These are phyloP conservation scores for Lasioglossum leucozonium DNA, from an alignment of 2,888 invertebrate species.

Conservation along the genomic window DNA sequence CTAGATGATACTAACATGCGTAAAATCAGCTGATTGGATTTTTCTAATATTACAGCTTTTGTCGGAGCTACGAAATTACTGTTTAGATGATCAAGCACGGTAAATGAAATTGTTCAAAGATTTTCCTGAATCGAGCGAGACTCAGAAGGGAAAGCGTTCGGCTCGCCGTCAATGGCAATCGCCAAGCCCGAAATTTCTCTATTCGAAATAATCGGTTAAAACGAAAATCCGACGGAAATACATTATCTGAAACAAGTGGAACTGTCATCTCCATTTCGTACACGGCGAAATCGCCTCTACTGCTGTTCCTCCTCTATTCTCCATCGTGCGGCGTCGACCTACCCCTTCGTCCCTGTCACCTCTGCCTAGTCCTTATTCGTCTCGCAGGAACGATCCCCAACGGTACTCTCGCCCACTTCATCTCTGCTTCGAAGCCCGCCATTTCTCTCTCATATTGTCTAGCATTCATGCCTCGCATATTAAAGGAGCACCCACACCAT, in stretches of 20 bases:
- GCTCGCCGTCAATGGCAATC: background rate
- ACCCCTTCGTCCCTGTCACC: conserved; percentile 44
- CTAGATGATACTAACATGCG: too few relatives aligned
- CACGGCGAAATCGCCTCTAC: conserved; percentile 29
- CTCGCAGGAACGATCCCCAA: conserved; percentile 61
- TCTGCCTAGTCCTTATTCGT: conserved; percentile 46
- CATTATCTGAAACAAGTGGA: conserved; percentile 50
- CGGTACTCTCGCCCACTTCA: conserved; percentile 33
- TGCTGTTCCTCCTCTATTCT: conserved; percentile 15
- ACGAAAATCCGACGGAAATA: conserved; percentile 51
- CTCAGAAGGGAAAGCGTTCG: background rate
- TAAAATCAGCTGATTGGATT: too few relatives aligned
- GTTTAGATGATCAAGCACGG: too few relatives aligned
- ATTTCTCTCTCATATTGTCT: conserved; percentile 72
- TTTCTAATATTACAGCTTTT: too few relatives aligned
- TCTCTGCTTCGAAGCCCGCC: conserved; percentile 45
- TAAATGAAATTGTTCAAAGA: too few relatives aligned
- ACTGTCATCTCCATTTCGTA: conserved; percentile 66
- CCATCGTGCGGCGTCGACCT: conserved; percentile 9
- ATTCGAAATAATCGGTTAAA: conserved; percentile 35
- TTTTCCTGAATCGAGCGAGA: too few relatives aligned
- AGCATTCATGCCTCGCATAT: conserved; percentile 68
- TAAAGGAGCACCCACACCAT: conserved; percentile 54
- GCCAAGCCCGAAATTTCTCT: background rate
- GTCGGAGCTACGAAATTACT: too few relatives aligned